Percentiles rank a stretch among this genome's conserved stretches.
Evolutionary conservation across 2,797 vertebrate species (phyloP).

Genomic region (Sebastolobus alascanus): DNA sequence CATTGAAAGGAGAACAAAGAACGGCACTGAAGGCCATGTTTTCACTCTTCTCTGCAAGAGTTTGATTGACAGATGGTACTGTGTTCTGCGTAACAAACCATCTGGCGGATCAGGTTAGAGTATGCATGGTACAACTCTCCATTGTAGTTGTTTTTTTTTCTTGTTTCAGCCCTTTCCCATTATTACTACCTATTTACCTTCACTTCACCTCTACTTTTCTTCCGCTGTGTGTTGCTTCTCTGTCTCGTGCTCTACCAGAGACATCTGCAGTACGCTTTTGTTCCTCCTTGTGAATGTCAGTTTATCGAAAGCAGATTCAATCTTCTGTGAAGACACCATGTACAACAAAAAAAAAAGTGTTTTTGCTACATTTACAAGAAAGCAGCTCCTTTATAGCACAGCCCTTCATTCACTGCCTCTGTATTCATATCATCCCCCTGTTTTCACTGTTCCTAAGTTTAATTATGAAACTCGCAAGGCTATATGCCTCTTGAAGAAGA

Average conservation of each 20-base stretch:
- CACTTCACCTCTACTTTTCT: background rate
- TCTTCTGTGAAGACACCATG: background rate
- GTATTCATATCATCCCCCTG: slow-evolving; percentile 4
- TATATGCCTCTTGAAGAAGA: slow-evolving; percentile 35
- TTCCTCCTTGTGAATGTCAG: background rate
- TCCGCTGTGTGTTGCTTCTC: background rate
- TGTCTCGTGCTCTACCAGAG: background rate
- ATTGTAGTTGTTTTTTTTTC: background rate
- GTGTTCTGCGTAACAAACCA: too few species aligned
- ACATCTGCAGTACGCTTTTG: background rate
- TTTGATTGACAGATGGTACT: too few species aligned
- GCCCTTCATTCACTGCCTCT: background rate
- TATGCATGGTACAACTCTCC: background rate
- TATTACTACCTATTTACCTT: background rate
- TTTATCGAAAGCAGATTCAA: slow-evolving; percentile 11
- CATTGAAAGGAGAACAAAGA: too few species aligned
- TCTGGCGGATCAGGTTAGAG: too few species aligned
- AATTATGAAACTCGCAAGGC: slow-evolving; percentile 35
- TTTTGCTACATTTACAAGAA: background rate
- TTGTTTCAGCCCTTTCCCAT: background rate
- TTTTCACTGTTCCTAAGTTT: slow-evolving; percentile 25
- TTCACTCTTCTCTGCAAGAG: too few species aligned
- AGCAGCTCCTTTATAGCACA: background rate
- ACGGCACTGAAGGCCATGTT: too few species aligned
- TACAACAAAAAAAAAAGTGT: background rate